Percentiles rank a stretch among this genome's conserved stretches.
Conservation (phyloP, 2,113 vertebrate genomes). For the Amblyornis subalaris region DNA sequence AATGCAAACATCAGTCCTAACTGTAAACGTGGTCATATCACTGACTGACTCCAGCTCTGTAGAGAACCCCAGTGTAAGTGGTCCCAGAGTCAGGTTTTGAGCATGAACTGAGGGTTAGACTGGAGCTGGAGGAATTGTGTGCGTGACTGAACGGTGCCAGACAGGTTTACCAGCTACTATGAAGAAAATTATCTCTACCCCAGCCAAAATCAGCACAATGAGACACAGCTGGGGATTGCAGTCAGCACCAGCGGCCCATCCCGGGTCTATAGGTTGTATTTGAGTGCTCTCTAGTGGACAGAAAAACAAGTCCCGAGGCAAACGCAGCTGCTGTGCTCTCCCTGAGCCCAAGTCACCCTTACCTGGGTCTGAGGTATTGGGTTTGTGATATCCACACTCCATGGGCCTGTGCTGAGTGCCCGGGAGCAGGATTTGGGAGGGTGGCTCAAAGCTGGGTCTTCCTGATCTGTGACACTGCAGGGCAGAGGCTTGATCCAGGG, state of each 20-base stretch:
- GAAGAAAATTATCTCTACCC: background rate
- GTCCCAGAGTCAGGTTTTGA: background rate
- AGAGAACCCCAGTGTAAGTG: background rate
- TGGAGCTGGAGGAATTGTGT: background rate
- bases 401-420: background rate
- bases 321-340: background rate
- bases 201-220: background rate
- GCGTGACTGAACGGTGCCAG: rapidly evolving
- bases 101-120: background rate
- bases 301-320: background rate
- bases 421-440: background rate
- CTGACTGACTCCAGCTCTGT: background rate
- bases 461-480: background rate
- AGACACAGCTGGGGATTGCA: rapidly evolving
- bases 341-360: background rate
- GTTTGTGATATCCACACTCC: background rate
- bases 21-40: background rate
- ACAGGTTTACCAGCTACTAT: no score
- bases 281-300: conserved; percentile 55
- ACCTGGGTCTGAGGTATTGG: background rate
- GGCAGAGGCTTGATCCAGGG: background rate
- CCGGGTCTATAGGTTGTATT: background rate
- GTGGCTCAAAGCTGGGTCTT: background rate
- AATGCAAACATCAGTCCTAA: background rate
- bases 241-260: rapidly evolving